Conservation (phyloP, 2,888 invertebrate genomes). For the Eilema depressum region DNA sequence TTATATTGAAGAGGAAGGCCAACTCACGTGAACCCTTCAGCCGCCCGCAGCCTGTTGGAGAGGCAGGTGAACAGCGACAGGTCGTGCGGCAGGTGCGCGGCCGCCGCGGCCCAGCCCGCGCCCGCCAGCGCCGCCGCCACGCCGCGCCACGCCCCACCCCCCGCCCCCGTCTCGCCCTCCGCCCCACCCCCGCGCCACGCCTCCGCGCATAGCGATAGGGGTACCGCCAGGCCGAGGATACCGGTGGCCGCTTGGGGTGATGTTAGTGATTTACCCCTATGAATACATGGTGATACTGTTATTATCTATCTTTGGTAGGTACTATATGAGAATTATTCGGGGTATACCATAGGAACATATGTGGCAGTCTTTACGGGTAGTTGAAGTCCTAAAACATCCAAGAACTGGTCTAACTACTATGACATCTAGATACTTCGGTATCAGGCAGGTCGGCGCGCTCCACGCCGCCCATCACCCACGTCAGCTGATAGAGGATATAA, state of each 20-base stretch:
- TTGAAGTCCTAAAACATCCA: too few species aligned
- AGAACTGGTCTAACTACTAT: too few species aligned
- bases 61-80: constrained; percentile 56
- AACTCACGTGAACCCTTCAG: constrained; percentile 73
- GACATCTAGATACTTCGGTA: too few species aligned
- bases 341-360: too few species aligned
- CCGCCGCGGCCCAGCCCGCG: constrained; percentile 73
- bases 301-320: neutral
- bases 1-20: neutral
- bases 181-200: constrained; percentile 88
- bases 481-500: too few species aligned
- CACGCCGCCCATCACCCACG: too few species aligned
- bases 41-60: constrained; percentile 56
- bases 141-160: constrained; percentile 63
- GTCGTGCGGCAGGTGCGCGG: constrained; percentile 44
- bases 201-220: constrained; percentile 95
- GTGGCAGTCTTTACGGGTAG: too few species aligned
- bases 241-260: constrained; percentile 96
- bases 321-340: too few species aligned
- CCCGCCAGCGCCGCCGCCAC: constrained; percentile 60
- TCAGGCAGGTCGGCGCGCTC: too few species aligned
- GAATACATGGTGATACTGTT: too few species aligned
- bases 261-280: constrained; percentile 97
- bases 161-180: constrained; percentile 30
- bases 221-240: constrained; percentile 94